Conservation (phyloP, 1,140 invertebrate species). For the Ceratosolen solmsi region DNA sequence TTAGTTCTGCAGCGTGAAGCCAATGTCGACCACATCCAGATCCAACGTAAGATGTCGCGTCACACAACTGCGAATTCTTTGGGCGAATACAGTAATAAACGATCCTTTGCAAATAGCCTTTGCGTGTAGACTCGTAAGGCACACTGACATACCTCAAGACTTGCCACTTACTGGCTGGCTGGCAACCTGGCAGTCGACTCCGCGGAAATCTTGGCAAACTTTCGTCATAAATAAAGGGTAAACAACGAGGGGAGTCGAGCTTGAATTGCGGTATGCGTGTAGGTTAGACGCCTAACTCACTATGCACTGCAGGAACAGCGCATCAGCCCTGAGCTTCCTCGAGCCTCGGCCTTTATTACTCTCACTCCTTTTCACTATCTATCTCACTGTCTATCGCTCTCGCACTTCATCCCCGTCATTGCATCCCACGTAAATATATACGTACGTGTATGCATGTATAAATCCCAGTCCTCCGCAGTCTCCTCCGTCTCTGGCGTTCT, state of each 20-base stretch:
- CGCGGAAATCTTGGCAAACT: constrained; percentile 68
- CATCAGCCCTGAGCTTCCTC: constrained; percentile 53
- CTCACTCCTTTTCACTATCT: constrained; percentile 20
- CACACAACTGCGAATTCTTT: too few species aligned
- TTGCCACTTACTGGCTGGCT: constrained; percentile 45
- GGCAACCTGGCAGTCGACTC: constrained; percentile 33
- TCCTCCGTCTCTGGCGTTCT: neutral
- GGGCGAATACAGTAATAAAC: too few species aligned
- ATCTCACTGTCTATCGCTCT: constrained; percentile 1
- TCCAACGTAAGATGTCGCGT: too few species aligned
- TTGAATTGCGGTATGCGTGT: constrained; percentile 15
- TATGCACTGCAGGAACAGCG: constrained; percentile 30
- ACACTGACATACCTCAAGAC: constrained; percentile 22
- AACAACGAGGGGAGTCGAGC: constrained; percentile 62
- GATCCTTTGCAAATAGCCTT: too few species aligned
- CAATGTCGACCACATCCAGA: too few species aligned
- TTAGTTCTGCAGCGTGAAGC: too few species aligned
- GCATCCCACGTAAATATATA: neutral
- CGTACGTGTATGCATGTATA: neutral
- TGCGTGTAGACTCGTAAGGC: neutral
- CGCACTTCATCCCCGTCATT: constrained; percentile 7
- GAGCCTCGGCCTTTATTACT: constrained; percentile 46
- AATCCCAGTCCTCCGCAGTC: neutral
- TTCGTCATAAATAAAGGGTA: constrained; percentile 72
- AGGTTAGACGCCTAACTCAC: constrained; percentile 53